Percentiles rank a stretch among this genome's conserved stretches.
These are phyloP conservation scores for Benitochromis conjunctus DNA, from an alignment of 2,113 vertebrate species.

Conservation along the genomic window DNA sequence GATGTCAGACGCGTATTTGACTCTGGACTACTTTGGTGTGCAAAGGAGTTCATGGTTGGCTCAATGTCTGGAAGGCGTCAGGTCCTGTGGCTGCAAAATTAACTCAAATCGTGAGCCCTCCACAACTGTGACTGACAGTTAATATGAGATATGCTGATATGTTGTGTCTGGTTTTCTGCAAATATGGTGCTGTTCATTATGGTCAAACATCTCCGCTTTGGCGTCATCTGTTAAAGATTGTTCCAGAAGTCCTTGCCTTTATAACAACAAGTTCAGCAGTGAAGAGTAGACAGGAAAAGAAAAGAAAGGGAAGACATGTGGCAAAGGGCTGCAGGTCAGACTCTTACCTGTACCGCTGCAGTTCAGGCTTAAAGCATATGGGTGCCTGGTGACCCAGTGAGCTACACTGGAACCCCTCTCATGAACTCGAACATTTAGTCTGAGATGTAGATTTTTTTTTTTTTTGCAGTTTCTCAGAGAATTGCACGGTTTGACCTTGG, in stretches of 20 bases:
- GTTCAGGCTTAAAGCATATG: background rate
- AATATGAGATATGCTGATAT: background rate
- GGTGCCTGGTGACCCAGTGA: background rate
- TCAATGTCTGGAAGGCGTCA: background rate
- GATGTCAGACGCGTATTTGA: background rate
- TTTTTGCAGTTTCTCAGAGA: rapidly evolving
- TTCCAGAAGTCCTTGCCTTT: background rate
- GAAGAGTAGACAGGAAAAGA: background rate
- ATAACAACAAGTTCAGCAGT: background rate
- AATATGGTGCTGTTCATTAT: background rate
- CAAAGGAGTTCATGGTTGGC: background rate
- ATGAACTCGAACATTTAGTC: background rate
- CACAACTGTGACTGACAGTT: background rate
- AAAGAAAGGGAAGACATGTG: background rate
- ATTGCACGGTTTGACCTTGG: background rate
- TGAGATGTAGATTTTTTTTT: background rate
- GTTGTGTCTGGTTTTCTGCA: background rate
- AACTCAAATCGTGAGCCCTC: background rate
- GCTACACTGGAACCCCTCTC: background rate
- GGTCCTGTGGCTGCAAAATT: background rate
- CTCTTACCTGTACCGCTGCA: background rate
- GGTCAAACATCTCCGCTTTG: background rate
- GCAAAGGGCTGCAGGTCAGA: background rate
- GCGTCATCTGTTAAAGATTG: background rate
- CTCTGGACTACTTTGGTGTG: background rate